Conservation (phyloP, 2,888 invertebrate genomes). For the Drosophila nr. perissopoda region DNA sequence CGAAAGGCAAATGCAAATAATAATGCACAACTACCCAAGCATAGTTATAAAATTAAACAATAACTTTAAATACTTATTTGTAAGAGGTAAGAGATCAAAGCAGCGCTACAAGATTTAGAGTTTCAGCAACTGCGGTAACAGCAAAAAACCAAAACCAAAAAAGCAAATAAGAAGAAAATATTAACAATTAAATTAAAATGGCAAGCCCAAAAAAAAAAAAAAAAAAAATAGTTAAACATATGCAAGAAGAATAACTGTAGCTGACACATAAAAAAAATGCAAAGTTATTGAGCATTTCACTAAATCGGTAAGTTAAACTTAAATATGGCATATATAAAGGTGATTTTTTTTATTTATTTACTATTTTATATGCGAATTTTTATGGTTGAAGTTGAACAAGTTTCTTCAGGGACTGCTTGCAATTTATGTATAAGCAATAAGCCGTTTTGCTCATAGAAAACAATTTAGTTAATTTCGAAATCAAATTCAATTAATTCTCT, state of each 20-base stretch:
- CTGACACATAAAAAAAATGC: constrained; percentile 62
- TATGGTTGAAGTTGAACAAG: constrained; percentile 64
- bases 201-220: not conserved
- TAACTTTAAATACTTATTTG: constrained; percentile 43
- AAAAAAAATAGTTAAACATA: constrained; percentile 36
- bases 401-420: constrained; percentile 79
- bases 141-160: constrained; percentile 32
- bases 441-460: constrained; percentile 68
- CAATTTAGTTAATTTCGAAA: not conserved
- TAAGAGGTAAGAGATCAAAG: constrained; percentile 51
- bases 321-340: constrained; percentile 41
- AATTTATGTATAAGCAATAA: constrained; percentile 77
- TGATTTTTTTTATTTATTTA: constrained; percentile 62
- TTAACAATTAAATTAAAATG: constrained; percentile 48
- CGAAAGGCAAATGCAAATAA: constrained; percentile 64
- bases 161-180: constrained; percentile 32
- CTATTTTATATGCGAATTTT: constrained; percentile 73
- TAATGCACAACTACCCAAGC: constrained; percentile 70
- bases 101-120: constrained; percentile 76
- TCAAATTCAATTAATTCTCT: constrained; percentile 7
- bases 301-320: constrained; percentile 52
- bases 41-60: constrained; percentile 55
- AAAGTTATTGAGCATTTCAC: constrained; percentile 63
- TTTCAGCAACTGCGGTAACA: constrained; percentile 72
- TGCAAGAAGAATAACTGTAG: constrained; percentile 63